These are phyloP conservation scores for Rattus rattus DNA, from an alignment of 2,113 vertebrate genomes.

Conservation along the genomic window DNA sequence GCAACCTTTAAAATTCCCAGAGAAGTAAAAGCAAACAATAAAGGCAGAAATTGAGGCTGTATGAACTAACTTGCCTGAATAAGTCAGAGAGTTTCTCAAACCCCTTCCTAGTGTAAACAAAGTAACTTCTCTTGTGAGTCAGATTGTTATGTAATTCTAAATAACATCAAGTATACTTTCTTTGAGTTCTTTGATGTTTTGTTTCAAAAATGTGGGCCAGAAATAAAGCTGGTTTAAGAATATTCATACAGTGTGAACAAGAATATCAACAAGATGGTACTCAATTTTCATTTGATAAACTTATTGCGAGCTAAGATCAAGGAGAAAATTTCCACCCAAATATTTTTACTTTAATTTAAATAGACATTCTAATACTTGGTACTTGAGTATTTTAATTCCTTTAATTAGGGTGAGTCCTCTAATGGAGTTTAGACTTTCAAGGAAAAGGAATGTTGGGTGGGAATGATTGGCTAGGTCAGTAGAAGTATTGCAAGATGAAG, in stretches of 20 bases:
- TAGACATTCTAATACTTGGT: constrained; percentile 13
- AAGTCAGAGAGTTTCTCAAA: constrained; percentile 32
- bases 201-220: neutral
- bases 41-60: constrained; percentile 6
- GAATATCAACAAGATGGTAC: neutral
- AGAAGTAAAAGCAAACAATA: neutral
- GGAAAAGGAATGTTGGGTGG: neutral
- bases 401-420: constrained; percentile 37
- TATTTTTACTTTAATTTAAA: constrained; percentile 39
- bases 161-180: constrained; percentile 2
- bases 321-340: neutral
- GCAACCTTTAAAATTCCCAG: constrained; percentile 29
- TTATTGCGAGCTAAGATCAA: constrained; percentile 37
- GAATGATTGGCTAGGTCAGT: neutral
- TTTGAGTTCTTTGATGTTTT: constrained; percentile 50
- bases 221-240: constrained; percentile 19
- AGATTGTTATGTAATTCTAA: constrained; percentile 27
- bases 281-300: constrained; percentile 40
- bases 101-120: constrained; percentile 13
- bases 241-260: neutral
- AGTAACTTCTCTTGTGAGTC: neutral
- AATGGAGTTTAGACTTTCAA: constrained; percentile 29
- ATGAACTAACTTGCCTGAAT: neutral
- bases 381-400: constrained; percentile 23
- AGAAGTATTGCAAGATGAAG: neutral